These are phyloP conservation scores for Entomobrya multifasciata DNA, from an alignment of 2,888 invertebrate species.

Conservation along the genomic window DNA sequence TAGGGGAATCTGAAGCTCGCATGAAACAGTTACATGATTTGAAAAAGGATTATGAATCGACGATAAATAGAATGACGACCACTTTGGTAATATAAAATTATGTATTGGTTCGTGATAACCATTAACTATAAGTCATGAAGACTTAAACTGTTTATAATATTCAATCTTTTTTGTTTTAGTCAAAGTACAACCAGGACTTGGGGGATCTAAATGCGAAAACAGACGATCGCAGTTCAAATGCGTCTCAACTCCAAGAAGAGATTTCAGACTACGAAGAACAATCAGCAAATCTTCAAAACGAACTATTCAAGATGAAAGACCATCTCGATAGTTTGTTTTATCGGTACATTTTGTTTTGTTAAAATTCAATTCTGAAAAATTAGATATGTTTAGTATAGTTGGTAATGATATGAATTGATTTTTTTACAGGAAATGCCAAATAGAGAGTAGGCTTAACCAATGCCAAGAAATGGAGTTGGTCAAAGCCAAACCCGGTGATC, in stretches of 20 bases:
- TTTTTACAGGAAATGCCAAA: conserved; percentile 32
- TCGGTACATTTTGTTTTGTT: conserved; percentile 8
- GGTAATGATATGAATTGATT: background rate
- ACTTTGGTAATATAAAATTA: conserved; percentile 12
- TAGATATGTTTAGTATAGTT: background rate
- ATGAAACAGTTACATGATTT: conserved; percentile 30
- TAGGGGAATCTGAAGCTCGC: conserved; percentile 6
- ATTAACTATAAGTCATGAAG: too few species aligned
- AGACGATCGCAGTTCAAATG: background rate
- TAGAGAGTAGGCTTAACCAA: background rate
- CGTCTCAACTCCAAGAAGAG: background rate
- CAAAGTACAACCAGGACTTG: conserved; percentile 9
- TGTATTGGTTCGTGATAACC: too few species aligned
- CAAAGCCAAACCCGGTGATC: background rate
- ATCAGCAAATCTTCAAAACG: background rate
- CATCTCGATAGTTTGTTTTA: background rate
- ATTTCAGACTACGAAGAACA: background rate
- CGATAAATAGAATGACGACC: background rate
- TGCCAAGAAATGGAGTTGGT: background rate
- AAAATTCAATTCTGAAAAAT: too few species aligned
- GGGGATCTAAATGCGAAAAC: conserved; percentile 7
- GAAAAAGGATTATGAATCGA: conserved; percentile 30
- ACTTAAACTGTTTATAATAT: too few species aligned
- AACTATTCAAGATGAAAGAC: background rate
- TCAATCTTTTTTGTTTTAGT: conserved; percentile 18